phyloP scores from a whole-genome alignment of 1,140 invertebrate genomes.

The Gryllus bimaculatus region DNA sequence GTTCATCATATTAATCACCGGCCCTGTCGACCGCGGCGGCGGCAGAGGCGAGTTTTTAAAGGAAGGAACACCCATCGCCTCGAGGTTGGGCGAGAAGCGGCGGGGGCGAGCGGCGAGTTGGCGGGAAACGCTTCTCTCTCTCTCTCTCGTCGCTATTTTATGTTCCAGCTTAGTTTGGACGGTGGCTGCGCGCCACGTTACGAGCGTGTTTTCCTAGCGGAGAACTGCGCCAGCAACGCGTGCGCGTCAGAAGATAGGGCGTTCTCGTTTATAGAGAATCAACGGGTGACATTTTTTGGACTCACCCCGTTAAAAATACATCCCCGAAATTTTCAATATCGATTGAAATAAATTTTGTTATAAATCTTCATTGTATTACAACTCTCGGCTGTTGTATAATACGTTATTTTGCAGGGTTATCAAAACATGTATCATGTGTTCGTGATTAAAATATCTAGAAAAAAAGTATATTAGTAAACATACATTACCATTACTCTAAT shows the following conservation, averaged over 20 bases:
- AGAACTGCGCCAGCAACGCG: neutral
- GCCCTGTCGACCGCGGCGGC: neutral
- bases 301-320: too few relatives aligned
- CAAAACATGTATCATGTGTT: too few relatives aligned
- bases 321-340: too few relatives aligned
- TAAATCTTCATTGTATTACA: too few relatives aligned
- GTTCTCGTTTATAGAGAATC: neutral
- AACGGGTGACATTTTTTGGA: too few relatives aligned
- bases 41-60: neutral
- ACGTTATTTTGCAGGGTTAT: too few relatives aligned
- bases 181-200: neutral
- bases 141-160: neutral
- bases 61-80: neutral
- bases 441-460: too few relatives aligned
- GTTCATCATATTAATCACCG: neutral
- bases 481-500: too few relatives aligned
- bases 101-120: neutral
- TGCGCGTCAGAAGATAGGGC: neutral
- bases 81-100: neutral
- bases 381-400: too few relatives aligned
- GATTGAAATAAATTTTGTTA: too few relatives aligned
- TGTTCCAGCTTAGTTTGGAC: neutral
- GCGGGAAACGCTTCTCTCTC: neutral
- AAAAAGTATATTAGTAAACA: too few relatives aligned
- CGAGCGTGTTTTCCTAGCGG: neutral